Evolutionary conservation across 2,797 vertebrate genomes (phyloP), one percentile per base, ranked within the genome.

Genomic region (Cyclopterus lumpus): DNA sequence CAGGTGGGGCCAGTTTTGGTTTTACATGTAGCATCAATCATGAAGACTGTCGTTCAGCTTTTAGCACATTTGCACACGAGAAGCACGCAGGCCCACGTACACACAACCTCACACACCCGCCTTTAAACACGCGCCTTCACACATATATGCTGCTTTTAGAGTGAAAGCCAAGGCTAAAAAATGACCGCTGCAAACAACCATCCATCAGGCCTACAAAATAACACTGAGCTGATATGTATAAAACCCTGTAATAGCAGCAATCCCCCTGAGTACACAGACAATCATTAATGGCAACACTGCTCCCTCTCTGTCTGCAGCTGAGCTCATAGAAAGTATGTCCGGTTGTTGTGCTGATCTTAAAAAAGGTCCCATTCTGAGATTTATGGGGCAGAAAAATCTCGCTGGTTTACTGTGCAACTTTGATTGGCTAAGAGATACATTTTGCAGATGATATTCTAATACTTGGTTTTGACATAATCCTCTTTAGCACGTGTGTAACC

Each of bases 1-100:
- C 86, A 88, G 80, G 77, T 70, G 26, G 79, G 87, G 73, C 74
- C 84, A 76, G 66, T 84, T 87, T 85, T 77, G 78, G 77, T 88
- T 92, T 92, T 91, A 89, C 86, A 86, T 89, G 76, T 73, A 71
- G 59, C 86, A 91, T 94, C 88, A 90, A 92, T 94, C 92, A 90
- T 24, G 8, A 62, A 34, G 44, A 40, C 46, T 86, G 90, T 84
- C 67, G 36, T 67, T 82, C 69, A 75, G 80, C 72, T 75, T 91
- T 89, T 88, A 88, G 79, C 83, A 81, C 65, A 36, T 32, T 62
- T 22, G 20, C 67, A 73, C 67, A 64, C 49, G 32, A 55, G 24
- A 71, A 22, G 54, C 62, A 42, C 54, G 58, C 57, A 36, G 3
- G 7, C 73, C 64, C 65, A 57, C 38, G 28, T 16, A 26, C 74